Base-by-base conservation (phyloP, 37 sponge, comb jelly and placozoan species). In the Cladorhizidae sp. region DNA sequence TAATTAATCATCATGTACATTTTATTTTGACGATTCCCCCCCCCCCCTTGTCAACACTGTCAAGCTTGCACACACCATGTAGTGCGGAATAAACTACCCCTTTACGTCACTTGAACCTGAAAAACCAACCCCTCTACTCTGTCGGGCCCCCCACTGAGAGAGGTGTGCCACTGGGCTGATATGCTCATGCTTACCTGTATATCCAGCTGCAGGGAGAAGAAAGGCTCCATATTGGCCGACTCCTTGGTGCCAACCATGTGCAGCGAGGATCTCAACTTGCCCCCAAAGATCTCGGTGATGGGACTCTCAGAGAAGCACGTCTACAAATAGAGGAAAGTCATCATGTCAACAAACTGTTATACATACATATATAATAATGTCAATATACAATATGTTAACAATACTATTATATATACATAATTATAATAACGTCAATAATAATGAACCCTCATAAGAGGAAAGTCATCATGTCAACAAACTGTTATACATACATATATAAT, bases 201-300 rank as follows among this genome's bases (percentile, higher is more conserved):
- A 72, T 96, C 99, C 62, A 98, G 86, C 62, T 89, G 95, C 0
- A 98, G 83, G 1, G 97, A 88, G 76, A 98, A 92, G 95, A 98
- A 98, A 21, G 97, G 99, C 76, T 98, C 85, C 45, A 90, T 77
- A 18, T 93, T 96, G 57, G 87, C 97, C 5, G 99, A 98, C 51
- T 96, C 95, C 81, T 98, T 98, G 36, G 86, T 73, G 23, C 93
- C 91, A 8, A 88, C 89, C 39, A 83, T 67, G 32, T 89, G 88
- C 1, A 98, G 82, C 43, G 90, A 61, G 51, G 93, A 98, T 22
- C 88, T 70, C 38, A 92, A 67, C 83, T 88, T 74, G 18, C 99
- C 99, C 23, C 99, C 92, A 86, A 96, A 98, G 32, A 96, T 82
- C 70, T 96, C 86, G 15, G 87, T 93, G 70, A 98, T 86, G 0